Conservation (phyloP, 2,888 invertebrate genomes). For the Taenaris catops region DNA sequence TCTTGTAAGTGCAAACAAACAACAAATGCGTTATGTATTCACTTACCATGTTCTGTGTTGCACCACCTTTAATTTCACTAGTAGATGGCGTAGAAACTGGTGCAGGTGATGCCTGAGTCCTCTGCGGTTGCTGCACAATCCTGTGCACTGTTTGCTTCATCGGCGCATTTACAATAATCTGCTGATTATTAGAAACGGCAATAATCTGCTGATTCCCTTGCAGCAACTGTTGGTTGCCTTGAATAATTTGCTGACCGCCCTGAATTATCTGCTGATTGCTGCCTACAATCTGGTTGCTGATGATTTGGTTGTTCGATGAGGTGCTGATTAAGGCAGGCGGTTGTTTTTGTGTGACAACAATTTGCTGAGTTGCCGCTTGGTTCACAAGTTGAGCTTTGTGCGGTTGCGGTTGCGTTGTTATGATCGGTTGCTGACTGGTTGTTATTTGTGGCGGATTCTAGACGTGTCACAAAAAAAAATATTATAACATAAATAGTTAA, state of each 20-base stretch:
- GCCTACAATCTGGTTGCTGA: constrained; percentile 27
- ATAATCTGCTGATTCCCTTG: constrained; percentile 60
- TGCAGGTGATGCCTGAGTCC: constrained; percentile 40
- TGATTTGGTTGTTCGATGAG: constrained; percentile 42
- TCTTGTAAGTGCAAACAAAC: too few relatives aligned
- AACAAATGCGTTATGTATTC: too few relatives aligned
- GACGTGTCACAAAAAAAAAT: constrained; percentile 13
- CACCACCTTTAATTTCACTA: constrained; percentile 43
- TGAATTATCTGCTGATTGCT: constrained; percentile 29
- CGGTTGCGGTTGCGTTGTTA: constrained; percentile 69
- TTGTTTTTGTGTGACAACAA: constrained; percentile 64
- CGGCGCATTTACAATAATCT: constrained; percentile 59
- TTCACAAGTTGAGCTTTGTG: constrained; percentile 75
- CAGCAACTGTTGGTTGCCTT: constrained; percentile 46
- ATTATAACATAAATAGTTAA: too few relatives aligned
- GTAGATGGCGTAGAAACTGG: constrained; percentile 32
- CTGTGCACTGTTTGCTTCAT: constrained; percentile 53
- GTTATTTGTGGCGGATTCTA: constrained; percentile 69
- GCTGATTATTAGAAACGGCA: constrained; percentile 61
- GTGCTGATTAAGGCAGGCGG: constrained; percentile 59
- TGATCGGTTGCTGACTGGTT: constrained; percentile 68
- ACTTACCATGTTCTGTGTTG: constrained; percentile 50
- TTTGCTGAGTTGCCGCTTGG: constrained; percentile 55
- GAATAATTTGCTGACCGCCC: constrained; percentile 32
- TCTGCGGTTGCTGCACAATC: constrained; percentile 48